A percentile compares a stretch with the other conserved stretches of the same genome.
Evolutionary conservation across 2,113 vertebrate species (phyloP).

Genomic region (Pangasianodon gigas): DNA sequence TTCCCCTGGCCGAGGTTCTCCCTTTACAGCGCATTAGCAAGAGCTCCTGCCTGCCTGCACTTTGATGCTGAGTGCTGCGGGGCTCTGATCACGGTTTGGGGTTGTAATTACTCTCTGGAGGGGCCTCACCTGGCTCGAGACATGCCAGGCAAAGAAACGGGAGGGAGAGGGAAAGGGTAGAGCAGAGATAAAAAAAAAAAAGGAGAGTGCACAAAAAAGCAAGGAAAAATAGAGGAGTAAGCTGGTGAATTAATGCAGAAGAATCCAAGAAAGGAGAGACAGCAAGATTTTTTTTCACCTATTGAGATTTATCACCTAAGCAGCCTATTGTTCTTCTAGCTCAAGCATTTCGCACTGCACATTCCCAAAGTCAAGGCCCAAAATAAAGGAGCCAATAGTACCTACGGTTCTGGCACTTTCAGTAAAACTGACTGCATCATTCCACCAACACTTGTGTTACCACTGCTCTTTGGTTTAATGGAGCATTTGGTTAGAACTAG

Average conservation of each 20-base stretch:
- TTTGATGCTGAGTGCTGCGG: slow-evolving; percentile 53
- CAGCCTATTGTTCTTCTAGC: background rate
- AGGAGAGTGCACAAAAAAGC: background rate
- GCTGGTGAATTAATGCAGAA: slow-evolving; percentile 13
- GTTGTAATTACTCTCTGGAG: slow-evolving; percentile 53
- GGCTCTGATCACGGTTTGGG: slow-evolving; percentile 51
- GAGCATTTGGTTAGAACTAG: background rate
- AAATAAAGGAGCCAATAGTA: background rate
- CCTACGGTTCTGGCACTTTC: background rate
- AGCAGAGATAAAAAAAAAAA: background rate
- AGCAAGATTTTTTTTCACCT: background rate
- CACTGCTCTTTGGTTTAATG: background rate
- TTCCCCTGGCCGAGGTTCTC: slow-evolving; percentile 34
- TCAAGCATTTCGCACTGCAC: background rate
- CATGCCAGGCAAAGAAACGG: background rate
- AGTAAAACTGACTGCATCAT: background rate
- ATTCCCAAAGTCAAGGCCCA: background rate
- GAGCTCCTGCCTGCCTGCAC: slow-evolving; percentile 32
- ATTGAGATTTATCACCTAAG: slow-evolving; percentile 11
- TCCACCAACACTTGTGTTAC: background rate
- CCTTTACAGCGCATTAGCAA: slow-evolving; percentile 44
- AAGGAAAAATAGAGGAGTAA: background rate
- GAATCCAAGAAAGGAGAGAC: background rate
- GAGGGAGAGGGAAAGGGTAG: background rate
- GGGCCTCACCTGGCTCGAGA: slow-evolving; percentile 51